Percentiles rank a stretch among this genome's conserved stretches.
These are phyloP conservation scores for Barnardius zonarius DNA, from an alignment of 2,113 vertebrate genomes.

Conservation along the genomic window DNA sequence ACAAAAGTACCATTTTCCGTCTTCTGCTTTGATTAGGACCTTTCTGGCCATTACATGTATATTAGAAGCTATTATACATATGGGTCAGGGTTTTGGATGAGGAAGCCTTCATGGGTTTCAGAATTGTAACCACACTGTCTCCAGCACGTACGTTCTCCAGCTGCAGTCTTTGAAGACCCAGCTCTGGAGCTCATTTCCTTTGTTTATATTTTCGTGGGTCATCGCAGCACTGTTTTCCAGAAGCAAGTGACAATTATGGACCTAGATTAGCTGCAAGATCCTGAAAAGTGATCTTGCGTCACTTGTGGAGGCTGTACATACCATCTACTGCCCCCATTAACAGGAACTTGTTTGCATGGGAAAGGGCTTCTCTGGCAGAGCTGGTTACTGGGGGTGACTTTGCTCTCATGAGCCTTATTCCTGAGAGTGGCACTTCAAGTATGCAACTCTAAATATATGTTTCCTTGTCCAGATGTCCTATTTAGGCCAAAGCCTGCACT, in stretches of 20 bases:
- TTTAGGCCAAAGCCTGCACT: not conserved
- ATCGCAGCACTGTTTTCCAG: not conserved
- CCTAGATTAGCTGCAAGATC: not conserved
- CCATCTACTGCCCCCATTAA: not conserved
- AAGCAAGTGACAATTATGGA: not conserved
- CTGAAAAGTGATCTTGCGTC: not conserved
- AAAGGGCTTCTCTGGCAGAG: not conserved
- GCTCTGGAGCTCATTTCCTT: not conserved
- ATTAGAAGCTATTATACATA: not conserved
- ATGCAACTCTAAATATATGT: not conserved
- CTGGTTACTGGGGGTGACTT: not conserved
- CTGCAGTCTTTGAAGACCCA: accelerated
- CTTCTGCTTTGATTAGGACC: not conserved
- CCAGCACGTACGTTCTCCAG: not conserved
- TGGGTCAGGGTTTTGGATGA: not conserved
- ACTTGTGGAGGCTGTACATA: not conserved
- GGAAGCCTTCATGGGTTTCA: not conserved
- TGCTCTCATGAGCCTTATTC: not conserved
- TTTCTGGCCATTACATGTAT: not conserved
- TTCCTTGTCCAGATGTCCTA: not conserved
- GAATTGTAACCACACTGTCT: not conserved
- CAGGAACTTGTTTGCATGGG: not conserved
- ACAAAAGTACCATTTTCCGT: not conserved
- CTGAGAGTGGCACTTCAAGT: not conserved
- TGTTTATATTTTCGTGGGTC: not conserved